Base-by-base conservation (phyloP, 1,140 invertebrate genomes). In the Sarcophaga bullata region DNA sequence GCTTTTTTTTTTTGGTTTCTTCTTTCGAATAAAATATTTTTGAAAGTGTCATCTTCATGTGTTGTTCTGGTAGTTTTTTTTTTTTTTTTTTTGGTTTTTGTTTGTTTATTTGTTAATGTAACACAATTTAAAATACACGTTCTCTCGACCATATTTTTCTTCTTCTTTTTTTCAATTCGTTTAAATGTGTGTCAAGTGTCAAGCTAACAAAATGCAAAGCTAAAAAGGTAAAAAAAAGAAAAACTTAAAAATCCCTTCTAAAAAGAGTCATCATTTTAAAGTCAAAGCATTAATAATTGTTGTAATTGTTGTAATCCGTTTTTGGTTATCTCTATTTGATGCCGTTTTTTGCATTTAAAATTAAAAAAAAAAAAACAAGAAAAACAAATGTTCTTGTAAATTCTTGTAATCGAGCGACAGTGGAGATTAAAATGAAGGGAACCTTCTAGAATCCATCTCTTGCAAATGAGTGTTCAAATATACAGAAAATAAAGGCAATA, bases 111-210 rank as follows among this genome's bases (percentile, higher is more conserved):
- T n/a, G n/a, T n/a, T 37, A 37, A 37, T 37, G 25, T 37, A 37
- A 37, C 25, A 37, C 25, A 37, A 58, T 58, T 68, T 68, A 25
- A 68, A 68, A 68, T 68, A 68, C 62, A 68, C 62, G 17, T 68
- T 68, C 62, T 68, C 62, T 58, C 25, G 13, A 13, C n/a, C 62
- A 68, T 25, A 25, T 68, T 19, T 68, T 37, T 37, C n/a, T n/a
- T n/a, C n/a, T 37, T 37, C 4, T 37, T 37, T 4, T 37, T 37
- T 37, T 37, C 25, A 4, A 19, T 25, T 49, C n/a, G 75, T 17
- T 50, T 78, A 52, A 78, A 78, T 52, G 48, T 78, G 49, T 78
- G 75, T 78, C 75, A 78, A 78, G 75, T 78, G 75, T 78, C 75
- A 78, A 50, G 13, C 62, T 0, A 72, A 72, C n/a, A 72, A 25